Evolutionary conservation across 2,888 invertebrate genomes (phyloP).

Genomic region (Trisateles emortualis): DNA sequence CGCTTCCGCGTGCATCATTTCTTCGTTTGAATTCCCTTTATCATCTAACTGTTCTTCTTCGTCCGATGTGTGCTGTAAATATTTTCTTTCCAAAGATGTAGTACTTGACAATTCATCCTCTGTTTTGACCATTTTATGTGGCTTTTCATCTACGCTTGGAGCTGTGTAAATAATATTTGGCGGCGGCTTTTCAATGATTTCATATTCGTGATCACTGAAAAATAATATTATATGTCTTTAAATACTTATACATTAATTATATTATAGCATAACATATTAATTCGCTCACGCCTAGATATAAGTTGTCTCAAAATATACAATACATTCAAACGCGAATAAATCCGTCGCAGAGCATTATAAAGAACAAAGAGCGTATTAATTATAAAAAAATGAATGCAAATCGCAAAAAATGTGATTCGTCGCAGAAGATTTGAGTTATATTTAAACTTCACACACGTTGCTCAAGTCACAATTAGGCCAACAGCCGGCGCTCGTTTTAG

Average conservation of each 20-base stretch:
- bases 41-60: slow-evolving; percentile 75
- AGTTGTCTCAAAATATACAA: neutral
- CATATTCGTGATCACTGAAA: slow-evolving; percentile 97
- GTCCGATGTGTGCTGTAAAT: slow-evolving; percentile 82
- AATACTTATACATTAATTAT: slow-evolving; percentile 1
- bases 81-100: slow-evolving; percentile 80
- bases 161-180: slow-evolving; percentile 75
- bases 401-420: slow-evolving; percentile 66
- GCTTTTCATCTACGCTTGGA: slow-evolving; percentile 72
- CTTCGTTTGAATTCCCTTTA: slow-evolving; percentile 67
- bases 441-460: slow-evolving; percentile 76
- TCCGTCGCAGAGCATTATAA: slow-evolving; percentile 53
- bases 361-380: slow-evolving; percentile 31
- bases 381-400: slow-evolving; percentile 52
- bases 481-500: slow-evolving; percentile 83
- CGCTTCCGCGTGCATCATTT: slow-evolving; percentile 79
- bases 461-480: slow-evolving; percentile 84
- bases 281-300: slow-evolving; percentile 47
- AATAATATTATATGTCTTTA: slow-evolving; percentile 33
- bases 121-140: slow-evolving; percentile 65
- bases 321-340: slow-evolving; percentile 23
- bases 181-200: slow-evolving; percentile 92
- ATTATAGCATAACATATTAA: slow-evolving; percentile 19
- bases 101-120: slow-evolving; percentile 85
- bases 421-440: slow-evolving; percentile 74